Evolutionary conservation across 35 echinoderm and acorn worm genomes (phyloP).

Genomic region (Holothuria glaberrima): DNA sequence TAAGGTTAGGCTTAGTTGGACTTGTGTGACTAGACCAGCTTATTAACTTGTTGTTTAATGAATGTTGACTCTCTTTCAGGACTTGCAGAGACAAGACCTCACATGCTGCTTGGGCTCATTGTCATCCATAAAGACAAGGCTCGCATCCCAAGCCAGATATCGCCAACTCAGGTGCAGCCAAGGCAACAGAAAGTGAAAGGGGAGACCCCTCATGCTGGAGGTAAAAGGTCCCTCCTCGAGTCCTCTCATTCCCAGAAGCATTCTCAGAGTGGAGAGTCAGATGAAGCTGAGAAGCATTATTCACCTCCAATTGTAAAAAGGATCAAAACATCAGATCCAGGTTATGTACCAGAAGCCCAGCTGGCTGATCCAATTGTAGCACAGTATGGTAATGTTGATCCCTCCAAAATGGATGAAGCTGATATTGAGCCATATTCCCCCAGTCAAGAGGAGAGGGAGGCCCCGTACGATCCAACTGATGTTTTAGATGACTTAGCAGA

Average conservation of each 20-base stretch:
- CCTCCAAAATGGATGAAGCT: slow-evolving; percentile 59
- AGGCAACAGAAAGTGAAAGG: not conserved
- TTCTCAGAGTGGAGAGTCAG: not conserved
- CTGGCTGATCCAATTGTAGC: slow-evolving; percentile 83
- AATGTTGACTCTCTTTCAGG: slow-evolving; percentile 59
- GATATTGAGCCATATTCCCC: slow-evolving; percentile 85
- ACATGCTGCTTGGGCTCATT: slow-evolving; percentile 87
- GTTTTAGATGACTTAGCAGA: slow-evolving; percentile 71
- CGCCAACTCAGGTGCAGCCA: slow-evolving; percentile 49
- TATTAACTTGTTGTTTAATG: too few species aligned
- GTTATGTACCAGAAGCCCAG: slow-evolving; percentile 53
- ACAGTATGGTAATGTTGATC: slow-evolving; percentile 92
- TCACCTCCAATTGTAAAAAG: slow-evolving; percentile 42
- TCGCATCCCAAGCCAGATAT: slow-evolving; percentile 51
- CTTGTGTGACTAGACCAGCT: too few species aligned
- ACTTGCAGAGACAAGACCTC: slow-evolving; percentile 67
- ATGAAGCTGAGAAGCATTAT: slow-evolving; percentile 21
- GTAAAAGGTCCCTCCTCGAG: slow-evolving; percentile 17
- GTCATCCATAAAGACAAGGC: slow-evolving; percentile 80
- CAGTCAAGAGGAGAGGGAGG: slow-evolving; percentile 77
- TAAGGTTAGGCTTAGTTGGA: too few species aligned
- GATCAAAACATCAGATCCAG: slow-evolving; percentile 31
- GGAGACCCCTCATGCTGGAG: not conserved
- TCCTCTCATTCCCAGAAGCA: not conserved
- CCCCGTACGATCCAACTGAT: slow-evolving; percentile 93